Conservation (phyloP, 1,140 invertebrate species). For the Pseudomyrmex dendroicus region DNA sequence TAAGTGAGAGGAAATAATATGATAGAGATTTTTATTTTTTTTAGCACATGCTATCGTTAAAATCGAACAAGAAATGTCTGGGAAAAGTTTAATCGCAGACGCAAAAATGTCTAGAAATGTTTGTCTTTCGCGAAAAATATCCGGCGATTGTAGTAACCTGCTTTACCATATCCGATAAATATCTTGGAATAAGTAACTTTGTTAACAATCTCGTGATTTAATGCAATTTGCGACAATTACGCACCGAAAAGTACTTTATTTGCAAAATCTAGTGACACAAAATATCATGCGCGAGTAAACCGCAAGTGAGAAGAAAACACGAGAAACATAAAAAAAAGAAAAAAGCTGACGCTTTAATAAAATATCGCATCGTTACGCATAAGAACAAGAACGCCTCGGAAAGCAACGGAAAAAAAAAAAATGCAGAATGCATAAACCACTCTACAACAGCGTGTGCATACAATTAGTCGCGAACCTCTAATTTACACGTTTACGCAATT, state of each 20-base stretch:
- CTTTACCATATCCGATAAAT: slow-evolving; percentile 38
- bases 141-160: slow-evolving; percentile 25
- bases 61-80: not conserved
- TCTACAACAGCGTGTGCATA: slow-evolving; percentile 17
- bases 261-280: not conserved
- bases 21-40: no score
- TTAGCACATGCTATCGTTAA: no score
- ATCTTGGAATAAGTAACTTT: slow-evolving; percentile 17
- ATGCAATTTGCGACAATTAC: slow-evolving; percentile 19
- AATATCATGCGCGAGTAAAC: slow-evolving; percentile 1
- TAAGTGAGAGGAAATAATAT: not conserved
- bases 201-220: slow-evolving; percentile 36
- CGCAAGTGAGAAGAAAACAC: no score
- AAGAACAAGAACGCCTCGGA: slow-evolving; percentile 14
- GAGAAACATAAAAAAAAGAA: no score
- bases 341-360: slow-evolving; percentile 6
- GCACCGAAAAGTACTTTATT: not conserved
- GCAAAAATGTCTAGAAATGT: slow-evolving; percentile 22
- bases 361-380: not conserved
- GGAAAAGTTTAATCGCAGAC: not conserved
- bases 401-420: slow-evolving; percentile 17
- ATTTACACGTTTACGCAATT: slow-evolving; percentile 57
- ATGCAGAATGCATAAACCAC: slow-evolving; percentile 20
- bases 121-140: slow-evolving; percentile 28
- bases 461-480: slow-evolving; percentile 57